Evolutionary conservation across 1,140 invertebrate genomes (phyloP), one percentile per base, ranked within the genome.

Genomic region (Heliothis virescens): DNA sequence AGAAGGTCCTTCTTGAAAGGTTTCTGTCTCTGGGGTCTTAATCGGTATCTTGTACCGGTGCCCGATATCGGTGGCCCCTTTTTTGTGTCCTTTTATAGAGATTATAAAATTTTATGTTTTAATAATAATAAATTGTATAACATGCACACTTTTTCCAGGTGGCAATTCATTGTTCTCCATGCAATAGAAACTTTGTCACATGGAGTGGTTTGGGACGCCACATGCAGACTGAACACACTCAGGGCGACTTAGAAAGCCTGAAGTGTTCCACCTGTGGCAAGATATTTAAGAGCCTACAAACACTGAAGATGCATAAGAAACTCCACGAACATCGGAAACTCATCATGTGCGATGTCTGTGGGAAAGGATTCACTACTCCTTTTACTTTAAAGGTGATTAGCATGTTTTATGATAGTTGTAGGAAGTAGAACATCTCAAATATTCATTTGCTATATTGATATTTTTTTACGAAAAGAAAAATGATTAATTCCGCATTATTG

Each of bases 321-420:
- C 85, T 81, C 5, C 94, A 95, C 69, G 82, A 82, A 0, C 81
- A 91, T 47, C 86, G 87, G 18, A 86, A 86, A 16, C 5, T 86
- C 5, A 89, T 82, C 47, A 87, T 95, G 26, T 95, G 94, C 69
- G 88, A 95, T 82, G 84, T 94, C 0, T 95, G 94, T 75, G 94
- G 94, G 2, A 94, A 91, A 55, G 86, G 85, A 34, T 93, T 85
- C 72, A 86, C 85, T 26, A 89, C 88, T 53, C 82, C 85, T 13
- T 78, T 82, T 72, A 83, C 84, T 71, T 88, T 95, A 62, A 91
- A 90, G 84, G 94, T 94, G 76, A 81, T 73, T 34, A n/a, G 4
- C 34, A 29, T n/a, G 62, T 63, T 75, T 47, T 62, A 26, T 60
- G 10, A 26, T 26, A 26, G 21, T 26, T 26, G 21, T 26, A 26